These are phyloP conservation scores for Anthopleura xanthogrammica DNA, from an alignment of 92 coral and sea anemone genomes.

Conservation along the genomic window DNA sequence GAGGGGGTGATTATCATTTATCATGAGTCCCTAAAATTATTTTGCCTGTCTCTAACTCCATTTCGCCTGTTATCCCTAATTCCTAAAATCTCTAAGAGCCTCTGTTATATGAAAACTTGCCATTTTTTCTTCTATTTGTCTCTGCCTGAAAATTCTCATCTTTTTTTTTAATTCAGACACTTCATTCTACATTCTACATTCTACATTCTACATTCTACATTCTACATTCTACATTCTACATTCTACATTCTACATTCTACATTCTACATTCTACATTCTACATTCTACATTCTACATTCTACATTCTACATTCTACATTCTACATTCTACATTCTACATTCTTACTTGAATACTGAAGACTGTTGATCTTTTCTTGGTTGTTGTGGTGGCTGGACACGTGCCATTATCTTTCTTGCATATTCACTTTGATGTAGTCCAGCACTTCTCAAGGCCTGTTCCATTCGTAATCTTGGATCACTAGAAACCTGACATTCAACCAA, in stretches of 20 bases:
- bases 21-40: too few relatives aligned
- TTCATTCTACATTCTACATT: background rate
- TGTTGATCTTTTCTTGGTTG: constrained; percentile 89
- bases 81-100: too few relatives aligned
- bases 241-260: background rate
- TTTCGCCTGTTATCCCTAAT: too few relatives aligned
- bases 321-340: background rate
- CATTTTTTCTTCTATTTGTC: too few relatives aligned
- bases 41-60: too few relatives aligned
- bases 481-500: constrained; percentile 45
- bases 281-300: background rate
- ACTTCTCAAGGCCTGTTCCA: constrained; percentile 86
- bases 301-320: background rate
- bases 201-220: background rate
- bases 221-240: background rate
- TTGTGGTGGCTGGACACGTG: constrained; percentile 86
- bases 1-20: too few relatives aligned
- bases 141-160: too few relatives aligned
- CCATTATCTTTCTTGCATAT: constrained; percentile 84
- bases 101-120: too few relatives aligned
- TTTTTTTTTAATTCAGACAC: too few relatives aligned
- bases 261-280: background rate
- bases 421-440: constrained; percentile 92
- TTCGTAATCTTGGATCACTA: constrained; percentile 77
- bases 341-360: constrained; percentile 80